Evolutionary conservation across 2,797 vertebrate species (phyloP).

Genomic region (Leuciscus waleckii): DNA sequence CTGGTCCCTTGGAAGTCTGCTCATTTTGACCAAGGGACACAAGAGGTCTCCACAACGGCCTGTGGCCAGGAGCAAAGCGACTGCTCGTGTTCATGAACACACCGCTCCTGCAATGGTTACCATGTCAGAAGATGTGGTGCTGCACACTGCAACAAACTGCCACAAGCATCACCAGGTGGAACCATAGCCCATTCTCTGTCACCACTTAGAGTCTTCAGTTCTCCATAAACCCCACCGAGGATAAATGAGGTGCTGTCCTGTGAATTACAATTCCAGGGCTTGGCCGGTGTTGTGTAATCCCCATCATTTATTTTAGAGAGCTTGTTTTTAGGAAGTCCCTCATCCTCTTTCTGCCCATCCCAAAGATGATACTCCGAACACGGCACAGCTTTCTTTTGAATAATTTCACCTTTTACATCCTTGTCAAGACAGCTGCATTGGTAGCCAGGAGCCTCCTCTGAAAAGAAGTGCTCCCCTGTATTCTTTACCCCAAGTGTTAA

Average conservation of each 20-base stretch:
- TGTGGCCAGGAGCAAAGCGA: constrained; percentile 93
- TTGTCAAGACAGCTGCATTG: constrained; percentile 88
- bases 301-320: constrained; percentile 88
- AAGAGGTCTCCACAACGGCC: constrained; percentile 93
- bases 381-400: constrained; percentile 91
- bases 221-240: constrained; percentile 96
- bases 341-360: constrained; percentile 92
- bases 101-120: constrained; percentile 93
- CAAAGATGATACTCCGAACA: constrained; percentile 97
- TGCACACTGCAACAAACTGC: constrained; percentile 88
- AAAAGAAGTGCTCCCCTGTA: constrained; percentile 83
- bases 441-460: constrained; percentile 84
- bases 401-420: constrained; percentile 81
- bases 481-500: constrained; percentile 80
- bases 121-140: constrained; percentile 84
- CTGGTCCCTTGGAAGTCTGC: constrained; percentile 84
- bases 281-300: constrained; percentile 95
- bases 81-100: constrained; percentile 95
- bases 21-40: constrained; percentile 93
- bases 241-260: constrained; percentile 93
- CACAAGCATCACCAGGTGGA: constrained; percentile 83
- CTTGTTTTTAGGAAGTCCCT: constrained; percentile 84
- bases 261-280: constrained; percentile 89
- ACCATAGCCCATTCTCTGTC: constrained; percentile 94
- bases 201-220: constrained; percentile 89